Base-by-base conservation (phyloP, 2,888 invertebrate genomes). In the Pyralis farinalis region DNA sequence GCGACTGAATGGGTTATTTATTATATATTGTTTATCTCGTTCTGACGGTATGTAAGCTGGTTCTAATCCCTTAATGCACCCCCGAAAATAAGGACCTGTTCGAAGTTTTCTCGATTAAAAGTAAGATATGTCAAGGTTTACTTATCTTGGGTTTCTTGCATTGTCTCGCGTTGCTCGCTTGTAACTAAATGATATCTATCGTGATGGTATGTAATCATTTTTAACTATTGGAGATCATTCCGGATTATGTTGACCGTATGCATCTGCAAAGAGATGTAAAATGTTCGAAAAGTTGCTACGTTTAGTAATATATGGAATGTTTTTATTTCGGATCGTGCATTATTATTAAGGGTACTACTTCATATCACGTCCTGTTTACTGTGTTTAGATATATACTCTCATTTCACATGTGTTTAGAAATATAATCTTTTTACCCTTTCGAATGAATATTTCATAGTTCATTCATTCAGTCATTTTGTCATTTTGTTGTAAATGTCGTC, bases 11-110 rank as follows among this genome's bases (percentile, higher is more conserved):
- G 51, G 37, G 58, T 64, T 16, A 16, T 66, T 63, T 62, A 63
- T 42, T 60, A 50, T 55, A 63, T 16, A 16, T 66, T 63, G 63
- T 64, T 42, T 60, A 50, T 55, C 25, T 62, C 60, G 60, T 66
- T 63, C 37, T 63, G 63, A 55, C 56, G 59, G 48, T 64, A 49
- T 57, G 54, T 47, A 3, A 16, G 2, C 42, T 39, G 53, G 52
- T 48, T 54, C 52, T 48, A 56, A 50, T 51, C 42, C 44, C 39
- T 49, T 40, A 43, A 47, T 49, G 46, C 48, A 46, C 38, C 45
- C 39, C 31, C 37, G 33, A 33, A 47, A 51, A 51, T 55, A 42
- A 53, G 55, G 58, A 60, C 49, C 49, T 46, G 53, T 58, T 53
- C 49, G 50, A 42, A 52, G 35, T 50, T 44, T 33, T 41, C 38